A percentile compares a stretch with the other conserved stretches of the same genome.
phyloP scores from a whole-genome alignment of 2,113 vertebrate genomes.

The Columba janthina region DNA sequence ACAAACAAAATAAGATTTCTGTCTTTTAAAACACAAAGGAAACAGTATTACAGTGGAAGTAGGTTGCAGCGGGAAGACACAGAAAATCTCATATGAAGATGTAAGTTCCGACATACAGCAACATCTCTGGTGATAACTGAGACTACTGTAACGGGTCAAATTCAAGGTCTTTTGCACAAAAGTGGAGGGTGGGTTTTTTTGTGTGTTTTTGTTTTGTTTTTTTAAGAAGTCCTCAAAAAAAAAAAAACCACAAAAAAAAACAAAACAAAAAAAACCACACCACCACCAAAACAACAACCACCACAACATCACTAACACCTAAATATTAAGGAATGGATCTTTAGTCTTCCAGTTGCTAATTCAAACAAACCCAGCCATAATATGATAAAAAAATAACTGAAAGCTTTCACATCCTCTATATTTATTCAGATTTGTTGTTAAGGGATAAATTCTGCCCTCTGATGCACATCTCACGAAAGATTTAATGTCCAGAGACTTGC shows the following conservation, averaged over 20 bases:
- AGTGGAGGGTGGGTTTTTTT: background rate
- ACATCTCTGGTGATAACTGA: background rate
- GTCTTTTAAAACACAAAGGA: background rate
- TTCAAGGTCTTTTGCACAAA: background rate
- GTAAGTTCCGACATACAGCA: background rate
- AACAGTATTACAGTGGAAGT: background rate
- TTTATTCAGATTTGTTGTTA: background rate
- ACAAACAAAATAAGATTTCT: background rate
- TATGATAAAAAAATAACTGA: background rate
- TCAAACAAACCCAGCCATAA: background rate
- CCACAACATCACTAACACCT: no score
- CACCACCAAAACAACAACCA: no score
- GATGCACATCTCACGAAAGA: background rate
- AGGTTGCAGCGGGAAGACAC: background rate
- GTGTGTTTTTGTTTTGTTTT: background rate
- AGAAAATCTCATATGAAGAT: fast-evolving
- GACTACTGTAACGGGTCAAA: background rate
- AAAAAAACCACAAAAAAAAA: no score
- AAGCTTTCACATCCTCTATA: background rate
- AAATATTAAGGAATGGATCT: background rate
- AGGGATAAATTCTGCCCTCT: background rate
- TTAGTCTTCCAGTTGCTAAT: background rate
- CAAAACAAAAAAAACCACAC: no score
- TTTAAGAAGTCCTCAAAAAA: background rate
- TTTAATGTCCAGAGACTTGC: background rate